Base-by-base conservation (phyloP, 1,140 invertebrate species). In the Leptinotarsa lineolata region DNA sequence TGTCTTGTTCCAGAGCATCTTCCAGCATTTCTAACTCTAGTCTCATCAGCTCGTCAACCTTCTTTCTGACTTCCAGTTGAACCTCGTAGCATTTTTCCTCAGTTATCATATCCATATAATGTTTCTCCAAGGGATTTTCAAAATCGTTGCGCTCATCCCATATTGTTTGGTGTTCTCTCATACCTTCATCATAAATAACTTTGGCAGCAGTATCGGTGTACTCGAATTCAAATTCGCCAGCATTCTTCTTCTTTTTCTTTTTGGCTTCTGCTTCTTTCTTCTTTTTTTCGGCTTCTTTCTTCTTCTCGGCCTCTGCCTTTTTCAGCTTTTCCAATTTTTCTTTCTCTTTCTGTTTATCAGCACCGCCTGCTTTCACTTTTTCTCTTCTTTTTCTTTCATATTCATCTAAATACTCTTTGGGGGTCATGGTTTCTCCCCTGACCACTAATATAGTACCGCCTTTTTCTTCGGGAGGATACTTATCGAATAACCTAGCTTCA, bases 21-120 rank as follows among this genome's bases (percentile, higher is more conserved):
- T 88, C 85, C 6, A 91, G 76, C 30, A 84, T 70, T 58, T 87
- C 84, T 63, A 89, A 83, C 75, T 90, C 89, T 0, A 88, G 44
- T 68, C 85, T 82, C 88, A 90, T 89, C 21, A 86, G 72, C 66
- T 89, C 88, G 73, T 91, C 90, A 0, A 89, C 88, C 11, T 85
- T 78, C 64, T 78, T 73, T 4, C 89, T 82, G 21, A 88, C 81
- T 73, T 90, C 86, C 46, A 88, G 68, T 75, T 90, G 88, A 61
- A 89, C 80, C 69, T 88, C 85, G 21, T 86, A 84, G 71, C 84
- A 86, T 46, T 88, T 78, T n/a, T 86, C 78, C 12, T 87, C 86
- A 2, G 77, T 85, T 1, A 90, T 86, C 68, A 89, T 76, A 58
- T 89, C 85, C 48, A 87, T 80, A 54, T 87, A 87, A 22, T 83